Base-by-base conservation (phyloP, 2,113 vertebrate genomes). In the Mungos mungo region DNA sequence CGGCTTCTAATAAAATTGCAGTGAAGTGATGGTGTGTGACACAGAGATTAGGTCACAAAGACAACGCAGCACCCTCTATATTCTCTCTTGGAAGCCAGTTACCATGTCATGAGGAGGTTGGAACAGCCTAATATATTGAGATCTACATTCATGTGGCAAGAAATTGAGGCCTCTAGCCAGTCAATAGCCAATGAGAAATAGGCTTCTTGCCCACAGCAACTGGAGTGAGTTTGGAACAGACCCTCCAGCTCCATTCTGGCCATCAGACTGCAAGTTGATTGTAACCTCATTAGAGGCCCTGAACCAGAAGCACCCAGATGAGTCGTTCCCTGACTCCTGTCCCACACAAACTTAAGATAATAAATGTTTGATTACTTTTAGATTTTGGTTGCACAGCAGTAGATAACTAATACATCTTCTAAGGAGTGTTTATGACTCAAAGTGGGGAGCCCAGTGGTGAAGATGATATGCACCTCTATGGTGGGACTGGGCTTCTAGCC, bases 401-500 rank as follows among this genome's bases (percentile, higher is more conserved):
- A 35, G 72, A 52, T 57, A 93, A 25, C 16, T 23, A 65, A n/a
- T 25, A 19, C 21, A 45, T 54, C 65, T 92, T 93, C 14, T 41
- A 79, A 74, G 47, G 13, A 60, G 25, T 35, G 41, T 60, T 92
- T 29, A 38, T 45, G 63, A 14, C 74, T 77, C n/a, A 13, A 15
- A 96, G 57, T 38, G 19, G 38, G 77, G 52, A 87, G 52, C 35
- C 57, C 52, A 21, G n/a, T 2, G n/a, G 12, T n/a, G 15, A 79
- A n/a, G 33, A 33, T 7, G 25, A 8, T 3, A 0, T 5, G 0
- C 29, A 77, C 83, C 60, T 11, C 10, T 5, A 0, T 0, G 5
- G 33, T 25, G 2, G 2, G 45, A 16, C 47, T 21, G 33, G 79
- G 57, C 19, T 3, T n/a, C 15, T 18, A 47, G 60, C 60, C 81